A percentile compares a stretch with the other conserved stretches of the same genome.
Evolutionary conservation across 2,113 vertebrate genomes (phyloP).

Genomic region (Bolborhynchus lineola): DNA sequence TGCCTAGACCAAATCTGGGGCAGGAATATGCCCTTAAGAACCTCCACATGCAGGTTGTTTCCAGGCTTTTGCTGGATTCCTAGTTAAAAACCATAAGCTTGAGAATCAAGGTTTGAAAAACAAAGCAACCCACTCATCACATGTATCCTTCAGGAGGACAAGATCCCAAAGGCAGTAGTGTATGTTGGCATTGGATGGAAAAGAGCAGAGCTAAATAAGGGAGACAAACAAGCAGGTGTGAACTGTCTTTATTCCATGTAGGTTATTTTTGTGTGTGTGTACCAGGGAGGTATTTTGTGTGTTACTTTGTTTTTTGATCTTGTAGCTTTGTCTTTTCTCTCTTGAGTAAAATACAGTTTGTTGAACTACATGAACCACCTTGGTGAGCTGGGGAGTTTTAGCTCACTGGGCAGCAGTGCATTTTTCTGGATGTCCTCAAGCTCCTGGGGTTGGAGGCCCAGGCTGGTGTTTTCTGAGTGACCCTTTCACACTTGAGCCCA

Average conservation of each 20-base stretch:
- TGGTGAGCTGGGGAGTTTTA: not conserved
- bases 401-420: not conserved
- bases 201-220: not conserved
- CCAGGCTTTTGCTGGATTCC: not conserved
- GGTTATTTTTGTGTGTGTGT: not conserved
- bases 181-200: not conserved
- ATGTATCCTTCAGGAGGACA: not conserved
- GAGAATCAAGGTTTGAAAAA: not conserved
- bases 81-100: not conserved
- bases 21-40: not conserved
- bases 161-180: not conserved
- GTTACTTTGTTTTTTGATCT: not conserved
- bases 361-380: not conserved
- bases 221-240: not conserved
- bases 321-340: not conserved
- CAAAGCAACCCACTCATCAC: not conserved
- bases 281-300: not conserved
- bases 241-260: rapidly evolving
- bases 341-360: not conserved
- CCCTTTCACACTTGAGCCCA: not conserved
- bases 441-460: not conserved
- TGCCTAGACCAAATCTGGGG: not conserved
- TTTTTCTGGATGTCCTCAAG: not conserved
- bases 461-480: not conserved
- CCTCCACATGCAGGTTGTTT: not conserved